Conservation (phyloP, 2,888 invertebrate genomes). For the Ceramica pisi region DNA sequence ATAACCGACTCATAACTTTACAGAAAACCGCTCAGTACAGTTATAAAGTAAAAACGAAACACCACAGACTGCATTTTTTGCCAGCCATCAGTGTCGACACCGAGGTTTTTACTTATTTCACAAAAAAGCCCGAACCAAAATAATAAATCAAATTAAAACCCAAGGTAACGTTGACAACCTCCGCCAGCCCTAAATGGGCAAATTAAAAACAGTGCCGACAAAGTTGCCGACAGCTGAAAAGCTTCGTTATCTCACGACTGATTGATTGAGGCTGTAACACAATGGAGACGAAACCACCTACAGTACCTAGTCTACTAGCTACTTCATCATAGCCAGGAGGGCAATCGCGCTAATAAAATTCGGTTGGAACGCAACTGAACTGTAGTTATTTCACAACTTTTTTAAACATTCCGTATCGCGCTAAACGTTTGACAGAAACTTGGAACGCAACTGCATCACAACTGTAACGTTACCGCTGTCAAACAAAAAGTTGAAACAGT, state of each 20-base stretch:
- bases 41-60: too few species aligned
- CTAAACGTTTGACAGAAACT: too few species aligned
- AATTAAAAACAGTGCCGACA: constrained; percentile 15
- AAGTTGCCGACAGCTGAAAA: constrained; percentile 43
- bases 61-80: neutral
- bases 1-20: too few species aligned
- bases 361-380: too few species aligned
- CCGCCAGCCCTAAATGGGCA: constrained; percentile 10
- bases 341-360: too few species aligned
- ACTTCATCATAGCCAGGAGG: constrained; percentile 23
- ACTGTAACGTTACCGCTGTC: too few species aligned
- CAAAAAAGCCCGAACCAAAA: neutral
- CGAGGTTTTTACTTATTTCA: neutral
- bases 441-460: too few species aligned
- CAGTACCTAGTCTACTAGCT: too few species aligned
- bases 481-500: too few species aligned
- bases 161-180: constrained; percentile 4
- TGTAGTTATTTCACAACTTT: too few species aligned
- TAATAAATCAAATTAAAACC: neutral
- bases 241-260: constrained; percentile 32
- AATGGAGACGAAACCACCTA: constrained; percentile 11
- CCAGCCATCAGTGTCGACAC: neutral
- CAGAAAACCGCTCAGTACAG: too few species aligned
- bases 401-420: too few species aligned
- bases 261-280: constrained; percentile 38